Evolutionary conservation across 2,113 vertebrate genomes (phyloP), one percentile per base, ranked within the genome.

Genomic region (Malaclemys terrapin): DNA sequence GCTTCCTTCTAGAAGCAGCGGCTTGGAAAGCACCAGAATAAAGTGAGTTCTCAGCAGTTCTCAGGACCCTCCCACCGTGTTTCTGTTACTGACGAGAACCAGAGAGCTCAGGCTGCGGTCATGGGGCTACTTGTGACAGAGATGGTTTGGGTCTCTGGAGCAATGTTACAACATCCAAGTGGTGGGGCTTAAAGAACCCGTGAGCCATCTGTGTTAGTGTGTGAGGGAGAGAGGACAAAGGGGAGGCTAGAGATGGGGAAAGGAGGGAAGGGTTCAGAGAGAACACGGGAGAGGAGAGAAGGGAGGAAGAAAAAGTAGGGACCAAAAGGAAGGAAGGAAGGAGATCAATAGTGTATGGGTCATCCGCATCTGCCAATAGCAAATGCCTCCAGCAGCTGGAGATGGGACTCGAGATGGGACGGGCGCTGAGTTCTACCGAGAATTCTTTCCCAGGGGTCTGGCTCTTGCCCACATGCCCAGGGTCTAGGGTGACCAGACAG

Each of bases 51-150:
- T 72, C 65, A 72, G 65, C 65, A 19, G 16, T 38, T 72, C 65
- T 38, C 35, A n/a, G 65, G 65, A 31, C 57, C 35, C 35, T 14
- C 14, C 65, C 19, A 16, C 65, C 16, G 4, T 31, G 11, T 62
- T 31, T 62, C 59, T 25, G 59, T 22, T 54, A 31, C 59, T 72
- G 65, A 53, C 80, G 80, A 88, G 80, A 88, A 92, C 57, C 78
- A 31, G 65, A 72, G 79, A 49, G 25, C 50, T 57, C 84, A 75
- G 80, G 84, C 89, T 45, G 45, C 57, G 85, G 90, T 91, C 85
- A 91, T n/a, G 35, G 35, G 45, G 29, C 59, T 62, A 25, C 54
- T 16, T 45, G 57, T 25, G 85, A n/a, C 90, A 82, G 65, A 78
- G 80, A 52, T 35, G 27, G 47, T 80, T 88, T 38, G 80, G 69